Evolutionary conservation across 2,888 invertebrate species (phyloP), one percentile per base, ranked within the genome.

Genomic region (Drosophila testacea): DNA sequence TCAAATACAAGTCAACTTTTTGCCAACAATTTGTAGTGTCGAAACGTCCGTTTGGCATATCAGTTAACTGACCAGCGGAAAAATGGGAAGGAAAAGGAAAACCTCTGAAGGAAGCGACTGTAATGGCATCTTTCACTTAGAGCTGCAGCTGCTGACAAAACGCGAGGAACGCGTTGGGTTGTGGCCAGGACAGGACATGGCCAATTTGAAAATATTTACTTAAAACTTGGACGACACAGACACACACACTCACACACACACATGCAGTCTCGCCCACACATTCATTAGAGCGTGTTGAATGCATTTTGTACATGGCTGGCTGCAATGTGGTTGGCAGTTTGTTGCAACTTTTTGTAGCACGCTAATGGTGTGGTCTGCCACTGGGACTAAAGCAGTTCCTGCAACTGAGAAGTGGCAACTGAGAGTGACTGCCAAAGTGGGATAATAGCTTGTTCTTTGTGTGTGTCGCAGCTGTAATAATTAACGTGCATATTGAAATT

Each of bases 181-280:
- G 59, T 28, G 72, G 66, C 64, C 67, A 64, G 69, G 54, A 42
- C 77, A 88, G 83, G 88, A 89, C 89, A 90, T 83, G 85, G 89
- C 84, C 85, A 86, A 86, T 86, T 90, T 81, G 55, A 89, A 90
- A 86, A 90, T 86, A 90, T 90, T 86, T 86, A 83, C 85, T 90
- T 83, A 75, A 87, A 87, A 83, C 70, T 89, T 90, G 74, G 75
- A 60, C 59, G 42, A 27, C 60, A 61, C 56, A 36, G 51, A 60
- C 48, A 59, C 57, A 27, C n/a, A 41, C 27, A 39, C 52, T 42
- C n/a, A 47, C 47, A 46, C 27, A 13, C 32, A 52, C n/a, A 34
- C 48, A 51, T 22, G 44, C 5, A 48, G 11, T 34, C 22, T 27
- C 42, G 32, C 32, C n/a, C 54, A 36, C 27, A 30, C 50, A 74